Evolutionary conservation across 2,113 vertebrate species (phyloP).

Genomic region (Cacatua alba): DNA sequence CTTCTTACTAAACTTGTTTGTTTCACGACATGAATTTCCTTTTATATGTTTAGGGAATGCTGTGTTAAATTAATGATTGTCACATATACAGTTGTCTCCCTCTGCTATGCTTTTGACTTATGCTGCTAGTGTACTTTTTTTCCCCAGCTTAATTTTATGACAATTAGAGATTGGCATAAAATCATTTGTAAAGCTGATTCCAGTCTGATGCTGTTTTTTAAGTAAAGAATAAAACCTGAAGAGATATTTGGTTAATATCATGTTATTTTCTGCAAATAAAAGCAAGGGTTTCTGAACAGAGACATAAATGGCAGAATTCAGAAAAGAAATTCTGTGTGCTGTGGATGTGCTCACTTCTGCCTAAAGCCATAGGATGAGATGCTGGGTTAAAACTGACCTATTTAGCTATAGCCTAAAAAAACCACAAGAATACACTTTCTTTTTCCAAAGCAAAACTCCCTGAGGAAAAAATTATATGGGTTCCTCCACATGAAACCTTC

Average conservation of each 20-base stretch:
- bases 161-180: not conserved
- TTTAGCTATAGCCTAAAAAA: not conserved
- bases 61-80: not conserved
- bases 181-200: not conserved
- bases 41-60: not conserved
- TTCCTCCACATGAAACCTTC: not conserved
- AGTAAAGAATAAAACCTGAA: not conserved
- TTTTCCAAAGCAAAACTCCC: not conserved
- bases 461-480: not conserved
- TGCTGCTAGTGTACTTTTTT: not conserved
- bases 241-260: not conserved
- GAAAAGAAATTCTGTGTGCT: not conserved
- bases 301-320: not conserved
- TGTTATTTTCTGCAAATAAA: not conserved
- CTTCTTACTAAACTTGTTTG: not conserved
- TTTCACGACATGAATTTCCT: not conserved
- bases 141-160: not conserved
- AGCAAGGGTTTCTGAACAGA: not conserved
- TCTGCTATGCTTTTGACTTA: not conserved
- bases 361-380: not conserved
- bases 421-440: not conserved
- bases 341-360: not conserved
- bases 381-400: not conserved
- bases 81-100: fast-evolving
- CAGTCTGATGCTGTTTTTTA: not conserved